phyloP scores from a whole-genome alignment of 1,140 invertebrate genomes.

The Holcopasites calliopsidis region DNA sequence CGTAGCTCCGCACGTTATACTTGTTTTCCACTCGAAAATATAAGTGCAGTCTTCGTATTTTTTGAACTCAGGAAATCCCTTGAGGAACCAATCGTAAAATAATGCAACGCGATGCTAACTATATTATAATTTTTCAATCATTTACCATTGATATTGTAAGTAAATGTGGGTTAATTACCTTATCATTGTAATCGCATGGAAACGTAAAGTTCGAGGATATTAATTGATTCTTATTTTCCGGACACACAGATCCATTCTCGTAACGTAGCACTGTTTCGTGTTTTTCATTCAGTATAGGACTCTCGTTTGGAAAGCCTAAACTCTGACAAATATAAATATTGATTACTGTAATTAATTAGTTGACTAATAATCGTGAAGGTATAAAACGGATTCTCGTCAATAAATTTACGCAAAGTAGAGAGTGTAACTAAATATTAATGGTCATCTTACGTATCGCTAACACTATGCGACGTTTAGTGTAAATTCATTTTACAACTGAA shows the following conservation, averaged over 20 bases:
- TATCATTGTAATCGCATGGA: conserved; percentile 72
- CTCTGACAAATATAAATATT: conserved; percentile 66
- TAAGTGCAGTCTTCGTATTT: conserved; percentile 76
- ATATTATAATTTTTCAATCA: conserved; percentile 25
- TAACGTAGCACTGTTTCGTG: conserved; percentile 74
- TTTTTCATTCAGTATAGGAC: conserved; percentile 65
- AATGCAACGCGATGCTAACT: no score
- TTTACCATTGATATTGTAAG: not conserved
- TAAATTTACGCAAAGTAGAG: no score
- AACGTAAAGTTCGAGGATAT: conserved; percentile 77
- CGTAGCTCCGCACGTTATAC: conserved; percentile 72
- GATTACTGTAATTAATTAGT: not conserved
- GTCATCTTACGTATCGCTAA: no score
- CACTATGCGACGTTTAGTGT: no score
- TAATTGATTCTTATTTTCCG: conserved; percentile 68
- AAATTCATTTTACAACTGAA: no score
- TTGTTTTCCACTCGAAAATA: conserved; percentile 79
- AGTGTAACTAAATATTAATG: no score
- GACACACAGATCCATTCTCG: conserved; percentile 74
- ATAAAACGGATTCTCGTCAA: not conserved
- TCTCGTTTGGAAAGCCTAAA: conserved; percentile 76
- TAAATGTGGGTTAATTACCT: conserved; percentile 65
- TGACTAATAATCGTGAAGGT: no score
- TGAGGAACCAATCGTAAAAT: conserved; percentile 35
- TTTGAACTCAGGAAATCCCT: conserved; percentile 76